phyloP scores from a whole-genome alignment of 2,113 vertebrate genomes.

The Istiophorus platypterus region DNA sequence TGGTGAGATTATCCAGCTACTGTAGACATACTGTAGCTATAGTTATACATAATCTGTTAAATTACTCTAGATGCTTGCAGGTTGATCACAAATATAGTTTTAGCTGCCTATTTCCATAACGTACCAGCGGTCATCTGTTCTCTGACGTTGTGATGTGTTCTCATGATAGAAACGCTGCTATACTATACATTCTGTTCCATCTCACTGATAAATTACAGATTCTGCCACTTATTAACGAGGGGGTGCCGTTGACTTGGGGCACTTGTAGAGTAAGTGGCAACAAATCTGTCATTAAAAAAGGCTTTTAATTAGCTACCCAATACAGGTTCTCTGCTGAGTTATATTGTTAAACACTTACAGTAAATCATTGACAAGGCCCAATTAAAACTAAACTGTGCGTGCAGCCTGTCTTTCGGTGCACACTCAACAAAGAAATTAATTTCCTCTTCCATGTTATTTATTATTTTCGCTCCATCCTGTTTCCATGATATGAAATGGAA shows the following conservation, averaged over 20 bases:
- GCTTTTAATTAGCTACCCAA: slow-evolving; percentile 64
- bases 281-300: slow-evolving; percentile 58
- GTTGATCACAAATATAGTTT: slow-evolving; percentile 12
- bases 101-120: slow-evolving; percentile 21
- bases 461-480: slow-evolving; percentile 39
- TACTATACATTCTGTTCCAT: background rate
- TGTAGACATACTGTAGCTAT: slow-evolving; percentile 15
- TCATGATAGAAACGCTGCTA: slow-evolving; percentile 7
- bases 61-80: background rate
- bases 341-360: slow-evolving; percentile 41
- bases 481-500: slow-evolving; percentile 43
- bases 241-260: slow-evolving; percentile 24
- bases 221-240: slow-evolving; percentile 23
- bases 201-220: slow-evolving; percentile 12
- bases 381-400: slow-evolving; percentile 41
- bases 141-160: background rate
- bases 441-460: slow-evolving; percentile 50
- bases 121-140: slow-evolving; percentile 24
- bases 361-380: slow-evolving; percentile 57
- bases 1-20: background rate
- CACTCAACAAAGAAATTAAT: slow-evolving; percentile 46
- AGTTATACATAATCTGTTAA: background rate
- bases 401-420: slow-evolving; percentile 17
- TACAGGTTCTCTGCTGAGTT: slow-evolving; percentile 37
- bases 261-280: slow-evolving; percentile 42